phyloP scores from a whole-genome alignment of 2,797 vertebrate genomes.

The Diplodus puntazzo region DNA sequence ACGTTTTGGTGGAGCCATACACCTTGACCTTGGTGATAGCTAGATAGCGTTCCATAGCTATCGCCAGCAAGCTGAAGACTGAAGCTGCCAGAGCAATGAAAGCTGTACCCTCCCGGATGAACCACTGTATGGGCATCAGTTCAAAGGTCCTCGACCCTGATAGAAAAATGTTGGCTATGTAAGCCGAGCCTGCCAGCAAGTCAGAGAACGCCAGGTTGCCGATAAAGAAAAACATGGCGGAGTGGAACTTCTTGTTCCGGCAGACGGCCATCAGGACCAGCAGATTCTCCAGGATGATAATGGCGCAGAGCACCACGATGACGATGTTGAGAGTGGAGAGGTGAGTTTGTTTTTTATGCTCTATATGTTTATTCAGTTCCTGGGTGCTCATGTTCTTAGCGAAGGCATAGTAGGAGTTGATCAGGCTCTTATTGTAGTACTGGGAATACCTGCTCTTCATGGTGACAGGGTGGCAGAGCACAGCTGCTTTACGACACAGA shows the following conservation, averaged over 20 bases:
- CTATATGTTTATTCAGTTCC: conserved; percentile 19
- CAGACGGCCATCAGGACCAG: conserved; percentile 92
- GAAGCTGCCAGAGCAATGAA: conserved; percentile 95
- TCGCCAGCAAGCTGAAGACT: conserved; percentile 95
- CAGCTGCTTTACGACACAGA: conserved; percentile 69
- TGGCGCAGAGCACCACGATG: conserved; percentile 89
- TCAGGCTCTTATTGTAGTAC: conserved; percentile 88
- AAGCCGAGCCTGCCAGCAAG: conserved; percentile 92
- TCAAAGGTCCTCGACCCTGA: conserved; percentile 89
- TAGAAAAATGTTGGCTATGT: conserved; percentile 92
- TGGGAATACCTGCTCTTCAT: conserved; percentile 91
- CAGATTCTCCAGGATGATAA: conserved; percentile 95
- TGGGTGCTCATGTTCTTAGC: conserved; percentile 84
- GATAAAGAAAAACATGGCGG: conserved; percentile 98
- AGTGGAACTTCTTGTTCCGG: conserved; percentile 96
- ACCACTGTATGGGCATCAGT: conserved; percentile 93
- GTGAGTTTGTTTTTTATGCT: conserved; percentile 6
- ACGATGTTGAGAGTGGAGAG: conserved; percentile 77
- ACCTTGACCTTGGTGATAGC: conserved; percentile 95
- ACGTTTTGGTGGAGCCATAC: conserved; percentile 91
- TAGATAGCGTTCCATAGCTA: conserved; percentile 95
- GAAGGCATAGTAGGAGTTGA: conserved; percentile 87
- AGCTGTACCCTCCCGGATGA: conserved; percentile 93
- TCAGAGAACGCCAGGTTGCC: conserved; percentile 96
- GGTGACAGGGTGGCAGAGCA: conserved; percentile 69